Base-by-base conservation (phyloP, 2,888 invertebrate species). In the Andrena dorsata region DNA sequence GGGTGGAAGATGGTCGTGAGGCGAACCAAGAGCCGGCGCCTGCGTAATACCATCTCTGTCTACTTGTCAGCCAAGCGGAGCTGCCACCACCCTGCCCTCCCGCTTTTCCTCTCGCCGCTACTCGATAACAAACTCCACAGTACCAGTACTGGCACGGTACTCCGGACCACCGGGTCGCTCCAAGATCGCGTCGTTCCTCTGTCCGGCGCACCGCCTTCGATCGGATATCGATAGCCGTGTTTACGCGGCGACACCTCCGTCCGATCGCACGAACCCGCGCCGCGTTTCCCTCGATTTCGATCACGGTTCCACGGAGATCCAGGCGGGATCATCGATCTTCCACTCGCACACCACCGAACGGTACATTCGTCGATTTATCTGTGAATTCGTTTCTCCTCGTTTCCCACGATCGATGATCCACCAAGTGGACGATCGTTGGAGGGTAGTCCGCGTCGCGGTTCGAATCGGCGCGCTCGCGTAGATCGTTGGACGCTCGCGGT, bases 101-200 rank as follows among this genome's bases (percentile, higher is more conserved):
- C 56, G 56, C 56, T 76, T 81, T 77, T 75, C 83, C 83, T 83
- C 85, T 83, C 84, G 88, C 66, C 86, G 89, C 89, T 90, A 91
- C 90, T 91, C 90, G 88, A 91, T 91, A 91, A 91, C 92, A 92
- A 92, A 92, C 90, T 90, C 90, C 88, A 83, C 76, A 86, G 90
- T 88, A 90, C 86, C 93, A 93, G 93, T 92, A 92, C 93, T 91
- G 90, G 90, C 90, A 92, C 92, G 92, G 92, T 91, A 91, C 92
- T 92, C 92, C 91, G 91, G 90, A 90, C 89, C 90, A 90, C 89
- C 91, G 92, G 91, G 88, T 89, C 91, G 86, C 80, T 64, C 78
- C 82, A 75, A 79, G 65, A 58, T 69, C 64, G 84, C 75, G 71
- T 66, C 63, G 56, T 72, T n/a, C 10, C 47, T 41, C 23, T 69